Evolutionary conservation across 2,888 invertebrate species (phyloP), one percentile per base, ranked within the genome.

Genomic region (Sericinus montela): DNA sequence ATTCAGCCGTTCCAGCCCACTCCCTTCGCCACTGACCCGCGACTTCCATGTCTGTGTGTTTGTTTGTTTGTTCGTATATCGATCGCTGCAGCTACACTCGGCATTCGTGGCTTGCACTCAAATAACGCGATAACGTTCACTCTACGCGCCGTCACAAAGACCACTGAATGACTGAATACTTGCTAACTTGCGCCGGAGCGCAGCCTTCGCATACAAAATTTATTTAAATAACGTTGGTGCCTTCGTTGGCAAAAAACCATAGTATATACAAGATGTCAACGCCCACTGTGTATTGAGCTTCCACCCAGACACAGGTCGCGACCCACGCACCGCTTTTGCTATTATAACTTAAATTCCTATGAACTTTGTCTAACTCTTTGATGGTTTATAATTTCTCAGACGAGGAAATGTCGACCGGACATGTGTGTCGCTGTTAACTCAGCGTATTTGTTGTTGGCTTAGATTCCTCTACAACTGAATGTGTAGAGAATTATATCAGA

Each of bases 1-100:
- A 88, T 73, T 88, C 88, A 62, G 88, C 88, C 41, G 83, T 77
- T 56, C 88, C 88, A 57, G 88, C 79, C 88, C 88, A 88, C 77
- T 87, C 76, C 67, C 83, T 74, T 60, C 81, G 81, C 88, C 88
- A 88, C 73, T 86, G 87, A 69, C 81, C 86, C 62, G 84, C 87
- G 59, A 88, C 78, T 76, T 88, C 87, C 87, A 88, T 87, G 59
- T 70, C 67, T 59, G 61, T 61, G 59, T 57, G 59, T 69, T 61
- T 59, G 60, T 69, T 61, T 59, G 60, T 65, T 49, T 55, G 49
- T 57, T 57, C 50, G 56, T 60, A 44, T 66, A 58, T 80, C 70
- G 77, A 65, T 85, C 75, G 80, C 59, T 83, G 82, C 84, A 85
- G 85, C 85, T 81, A 84, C 85, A 87, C 79, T 84, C 83, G 79